Percentiles rank a stretch among this genome's conserved stretches.
phyloP scores from a whole-genome alignment of 2,113 vertebrate species.

The Cephalopterus ornatus region DNA sequence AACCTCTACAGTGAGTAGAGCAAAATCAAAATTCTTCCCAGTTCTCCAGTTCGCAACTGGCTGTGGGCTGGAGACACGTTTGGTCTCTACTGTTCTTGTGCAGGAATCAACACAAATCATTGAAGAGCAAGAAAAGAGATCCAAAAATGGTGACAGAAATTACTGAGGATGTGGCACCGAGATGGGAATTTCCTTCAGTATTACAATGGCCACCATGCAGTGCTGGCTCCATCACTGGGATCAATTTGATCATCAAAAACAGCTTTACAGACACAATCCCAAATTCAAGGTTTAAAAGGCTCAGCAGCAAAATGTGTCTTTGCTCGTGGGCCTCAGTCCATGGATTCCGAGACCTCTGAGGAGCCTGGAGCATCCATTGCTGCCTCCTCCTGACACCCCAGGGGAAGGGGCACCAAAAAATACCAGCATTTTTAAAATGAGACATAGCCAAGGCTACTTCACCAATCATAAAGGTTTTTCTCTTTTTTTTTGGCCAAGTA shows the following conservation, averaged over 20 bases:
- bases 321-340: background rate
- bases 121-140: background rate
- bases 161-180: background rate
- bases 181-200: background rate
- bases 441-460: background rate
- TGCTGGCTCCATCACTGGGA: background rate
- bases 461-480: background rate
- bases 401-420: background rate
- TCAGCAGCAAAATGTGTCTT: background rate
- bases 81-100: background rate
- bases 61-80: accelerated
- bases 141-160: background rate
- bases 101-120: background rate
- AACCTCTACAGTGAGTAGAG: background rate
- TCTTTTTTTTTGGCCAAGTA: background rate
- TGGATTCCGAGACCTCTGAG: accelerated
- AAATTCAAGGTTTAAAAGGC: background rate
- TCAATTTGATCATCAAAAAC: background rate
- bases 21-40: background rate
- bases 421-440: background rate
- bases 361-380: background rate
- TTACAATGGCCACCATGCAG: accelerated
- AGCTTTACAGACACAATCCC: background rate
- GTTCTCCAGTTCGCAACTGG: background rate
- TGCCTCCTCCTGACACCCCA: background rate